Base-by-base conservation (phyloP, 2,797 vertebrate genomes). In the Nyctalus aviator region DNA sequence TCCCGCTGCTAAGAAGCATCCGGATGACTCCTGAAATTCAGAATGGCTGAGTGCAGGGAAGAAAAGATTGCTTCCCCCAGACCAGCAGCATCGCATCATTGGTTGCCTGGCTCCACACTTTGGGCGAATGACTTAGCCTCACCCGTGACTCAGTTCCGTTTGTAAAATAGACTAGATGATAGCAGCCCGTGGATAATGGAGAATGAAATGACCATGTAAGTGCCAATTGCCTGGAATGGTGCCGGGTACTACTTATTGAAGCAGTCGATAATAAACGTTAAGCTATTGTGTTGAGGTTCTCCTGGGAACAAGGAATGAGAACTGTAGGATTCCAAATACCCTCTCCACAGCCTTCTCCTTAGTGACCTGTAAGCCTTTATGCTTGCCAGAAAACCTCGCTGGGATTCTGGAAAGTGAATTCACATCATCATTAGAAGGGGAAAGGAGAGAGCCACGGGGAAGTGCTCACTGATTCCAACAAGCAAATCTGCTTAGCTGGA, bases 321-420 rank as follows among this genome's bases (percentile, higher is more conserved):
- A 53, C 62, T 59, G 41, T 27, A 46, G 4, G 62, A 20, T 44
- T 48, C 30, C 1, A 82, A 32, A 23, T 25, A 32, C 59, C 30
- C 7, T 44, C 41, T 48, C 59, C 30, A 64, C 41, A 35, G 41
- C 30, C 8, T 59, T 35, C 14, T 66, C 18, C 3, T 7, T 50
- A 87, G 46, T 20, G 25, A 62, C 30, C 13, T 23, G 10, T 78
- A 44, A 64, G 18, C n/a, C 57, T 37, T 69, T 93, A 9, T 25
- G 50, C 21, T 91, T 53, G 8, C 25, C 89, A 66, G 59, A 53
- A 91, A 94, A 68, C 3, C 66, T 88, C 82, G 50, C 53, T 79
- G 69, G 15, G 73, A 81, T 92, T 90, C 71, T 91, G 32, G 5
- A 88, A 88, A 77, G 27, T 48, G 72, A 44, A 81, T 90, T 90